Evolutionary conservation across 2,113 vertebrate species (phyloP).

Genomic region (Syngnathus typhle): DNA sequence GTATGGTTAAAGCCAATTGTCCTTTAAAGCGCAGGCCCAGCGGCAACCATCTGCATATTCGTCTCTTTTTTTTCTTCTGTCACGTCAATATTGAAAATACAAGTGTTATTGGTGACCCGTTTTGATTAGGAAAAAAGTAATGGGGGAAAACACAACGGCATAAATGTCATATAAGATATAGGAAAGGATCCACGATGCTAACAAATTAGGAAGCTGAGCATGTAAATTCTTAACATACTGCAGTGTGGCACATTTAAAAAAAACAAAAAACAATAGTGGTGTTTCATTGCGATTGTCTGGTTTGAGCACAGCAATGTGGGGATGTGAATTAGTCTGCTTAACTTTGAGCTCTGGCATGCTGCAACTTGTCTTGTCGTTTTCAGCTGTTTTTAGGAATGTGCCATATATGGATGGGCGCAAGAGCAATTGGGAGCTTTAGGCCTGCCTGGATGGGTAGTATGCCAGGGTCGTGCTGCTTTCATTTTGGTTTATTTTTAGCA

Average conservation of each 20-base stretch:
- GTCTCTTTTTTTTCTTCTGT: background rate
- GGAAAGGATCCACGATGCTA: background rate
- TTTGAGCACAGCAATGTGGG: conserved; percentile 11
- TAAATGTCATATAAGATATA: background rate
- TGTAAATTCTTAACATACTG: background rate
- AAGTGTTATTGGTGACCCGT: background rate
- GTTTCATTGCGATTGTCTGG: conserved; percentile 4
- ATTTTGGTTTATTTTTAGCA: background rate
- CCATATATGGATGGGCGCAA: background rate
- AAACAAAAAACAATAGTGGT: conserved; percentile 13
- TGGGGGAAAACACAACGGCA: background rate
- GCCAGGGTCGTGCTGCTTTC: background rate
- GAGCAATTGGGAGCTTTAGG: background rate
- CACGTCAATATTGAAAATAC: background rate
- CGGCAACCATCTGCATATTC: background rate
- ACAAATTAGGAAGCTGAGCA: background rate
- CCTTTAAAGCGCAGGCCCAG: background rate
- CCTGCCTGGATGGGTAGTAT: conserved; percentile 3
- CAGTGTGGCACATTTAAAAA: background rate
- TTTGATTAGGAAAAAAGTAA: background rate
- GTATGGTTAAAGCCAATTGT: background rate
- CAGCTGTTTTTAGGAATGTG: conserved; percentile 45
- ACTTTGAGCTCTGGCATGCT: conserved; percentile 37
- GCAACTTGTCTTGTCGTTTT: conserved; percentile 55
- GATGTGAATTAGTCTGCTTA: conserved; percentile 18